A percentile compares a stretch with the other conserved stretches of the same genome.
Evolutionary conservation across 2,113 vertebrate genomes (phyloP).

Genomic region (Tapirus terrestris): DNA sequence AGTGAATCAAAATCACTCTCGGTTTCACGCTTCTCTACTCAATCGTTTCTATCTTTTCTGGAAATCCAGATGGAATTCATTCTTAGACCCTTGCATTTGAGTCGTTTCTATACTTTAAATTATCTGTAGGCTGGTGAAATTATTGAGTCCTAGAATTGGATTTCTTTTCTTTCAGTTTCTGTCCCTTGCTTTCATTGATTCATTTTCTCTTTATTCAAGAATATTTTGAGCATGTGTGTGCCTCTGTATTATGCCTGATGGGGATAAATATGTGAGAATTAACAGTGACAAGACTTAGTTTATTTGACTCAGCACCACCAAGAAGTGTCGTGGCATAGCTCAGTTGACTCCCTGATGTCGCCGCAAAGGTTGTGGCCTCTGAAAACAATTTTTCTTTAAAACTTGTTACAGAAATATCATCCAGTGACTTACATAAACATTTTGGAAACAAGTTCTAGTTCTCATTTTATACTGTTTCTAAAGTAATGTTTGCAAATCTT

Average conservation of each 20-base stretch:
- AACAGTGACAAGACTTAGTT: background rate
- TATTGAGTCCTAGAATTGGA: background rate
- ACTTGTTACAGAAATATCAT: background rate
- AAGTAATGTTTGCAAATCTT: constrained; percentile 2
- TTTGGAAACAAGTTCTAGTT: background rate
- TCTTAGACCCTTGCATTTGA: background rate
- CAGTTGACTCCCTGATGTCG: background rate
- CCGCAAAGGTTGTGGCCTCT: background rate
- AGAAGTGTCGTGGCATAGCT: background rate
- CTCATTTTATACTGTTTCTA: background rate
- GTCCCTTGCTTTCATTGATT: background rate
- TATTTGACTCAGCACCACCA: background rate
- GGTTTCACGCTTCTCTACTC: background rate
- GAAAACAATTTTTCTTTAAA: background rate
- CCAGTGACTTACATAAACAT: background rate
- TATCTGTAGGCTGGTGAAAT: background rate
- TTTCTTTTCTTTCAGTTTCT: background rate
- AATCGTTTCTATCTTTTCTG: background rate
- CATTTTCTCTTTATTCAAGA: background rate
- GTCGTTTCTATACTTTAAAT: background rate
- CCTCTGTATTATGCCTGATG: background rate
- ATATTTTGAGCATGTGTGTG: background rate
- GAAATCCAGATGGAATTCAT: background rate
- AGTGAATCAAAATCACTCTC: background rate
- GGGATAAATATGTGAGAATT: background rate